Conservation (phyloP, 2,797 vertebrate genomes). For the Acomys russatus region DNA sequence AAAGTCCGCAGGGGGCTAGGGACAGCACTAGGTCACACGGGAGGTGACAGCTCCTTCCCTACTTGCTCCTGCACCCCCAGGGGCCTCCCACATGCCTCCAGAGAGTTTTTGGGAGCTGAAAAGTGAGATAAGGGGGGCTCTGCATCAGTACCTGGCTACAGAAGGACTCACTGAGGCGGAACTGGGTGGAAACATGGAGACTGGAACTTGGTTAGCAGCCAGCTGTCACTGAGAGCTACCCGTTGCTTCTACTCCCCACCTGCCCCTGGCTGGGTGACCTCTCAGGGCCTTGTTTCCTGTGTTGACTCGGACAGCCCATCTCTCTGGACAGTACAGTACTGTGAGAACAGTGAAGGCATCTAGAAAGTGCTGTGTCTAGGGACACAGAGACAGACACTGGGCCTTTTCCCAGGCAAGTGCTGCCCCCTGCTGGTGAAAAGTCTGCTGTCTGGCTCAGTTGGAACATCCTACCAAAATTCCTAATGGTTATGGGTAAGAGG, state of each 20-base stretch:
- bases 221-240: background rate
- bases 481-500: background rate
- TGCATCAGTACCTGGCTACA: background rate
- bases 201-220: accelerated
- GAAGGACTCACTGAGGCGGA: background rate
- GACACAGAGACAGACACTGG: accelerated
- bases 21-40: background rate
- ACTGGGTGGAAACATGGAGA: accelerated
- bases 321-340: background rate
- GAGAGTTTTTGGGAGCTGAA: accelerated
- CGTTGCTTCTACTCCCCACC: background rate
- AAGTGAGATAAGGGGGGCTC: background rate
- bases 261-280: background rate
- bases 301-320: background rate
- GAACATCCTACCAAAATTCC: background rate
- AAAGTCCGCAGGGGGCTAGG: background rate
- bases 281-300: background rate
- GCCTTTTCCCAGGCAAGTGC: conserved; percentile 7
- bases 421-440: conserved; percentile 78
- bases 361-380: accelerated
- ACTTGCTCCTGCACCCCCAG: background rate
- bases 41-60: too few species aligned
- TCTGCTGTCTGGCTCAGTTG: accelerated
- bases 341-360: accelerated
- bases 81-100: background rate